phyloP scores from a whole-genome alignment of 2,888 invertebrate genomes.

The Frankliniella intonsa region DNA sequence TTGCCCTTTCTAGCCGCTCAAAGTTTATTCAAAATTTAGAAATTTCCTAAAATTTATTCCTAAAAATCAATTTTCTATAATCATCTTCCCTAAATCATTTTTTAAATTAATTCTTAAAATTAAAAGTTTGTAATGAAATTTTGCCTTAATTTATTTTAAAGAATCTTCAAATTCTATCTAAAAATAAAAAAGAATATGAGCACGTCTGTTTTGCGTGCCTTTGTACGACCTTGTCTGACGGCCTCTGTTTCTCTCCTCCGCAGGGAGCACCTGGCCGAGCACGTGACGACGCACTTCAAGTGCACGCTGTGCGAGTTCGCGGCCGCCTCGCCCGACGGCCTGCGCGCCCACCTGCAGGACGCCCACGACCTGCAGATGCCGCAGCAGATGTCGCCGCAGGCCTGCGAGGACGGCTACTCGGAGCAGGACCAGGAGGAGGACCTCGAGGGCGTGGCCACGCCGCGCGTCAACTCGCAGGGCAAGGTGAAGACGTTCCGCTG shows the following conservation, averaged over 20 bases:
- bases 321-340: conserved; percentile 51
- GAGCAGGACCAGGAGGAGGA: conserved; percentile 47
- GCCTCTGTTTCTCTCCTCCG: conserved; percentile 32
- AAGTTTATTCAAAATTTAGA: too few relatives aligned
- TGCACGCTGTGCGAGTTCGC: conserved; percentile 54
- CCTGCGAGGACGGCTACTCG: conserved; percentile 33
- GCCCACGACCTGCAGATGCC: conserved; percentile 45
- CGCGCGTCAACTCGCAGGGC: conserved; percentile 69
- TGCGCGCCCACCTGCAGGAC: conserved; percentile 50
- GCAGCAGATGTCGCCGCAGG: conserved; percentile 29
- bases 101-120: too few relatives aligned
- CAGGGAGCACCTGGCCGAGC: conserved; percentile 50
- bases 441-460: conserved; percentile 57
- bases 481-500: conserved; percentile 53
- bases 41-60: too few relatives aligned
- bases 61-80: too few relatives aligned
- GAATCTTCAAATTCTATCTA: too few relatives aligned
- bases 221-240: too few relatives aligned
- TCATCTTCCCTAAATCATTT: too few relatives aligned
- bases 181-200: too few relatives aligned
- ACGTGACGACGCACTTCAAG: conserved; percentile 53
- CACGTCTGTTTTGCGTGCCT: too few relatives aligned
- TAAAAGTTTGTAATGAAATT: conserved; percentile 40
- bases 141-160: too few relatives aligned
- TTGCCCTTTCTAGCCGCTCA: conserved; percentile 47